Evolutionary conservation across 2,113 vertebrate genomes (phyloP).

Genomic region (Odocoileus hemionus): DNA sequence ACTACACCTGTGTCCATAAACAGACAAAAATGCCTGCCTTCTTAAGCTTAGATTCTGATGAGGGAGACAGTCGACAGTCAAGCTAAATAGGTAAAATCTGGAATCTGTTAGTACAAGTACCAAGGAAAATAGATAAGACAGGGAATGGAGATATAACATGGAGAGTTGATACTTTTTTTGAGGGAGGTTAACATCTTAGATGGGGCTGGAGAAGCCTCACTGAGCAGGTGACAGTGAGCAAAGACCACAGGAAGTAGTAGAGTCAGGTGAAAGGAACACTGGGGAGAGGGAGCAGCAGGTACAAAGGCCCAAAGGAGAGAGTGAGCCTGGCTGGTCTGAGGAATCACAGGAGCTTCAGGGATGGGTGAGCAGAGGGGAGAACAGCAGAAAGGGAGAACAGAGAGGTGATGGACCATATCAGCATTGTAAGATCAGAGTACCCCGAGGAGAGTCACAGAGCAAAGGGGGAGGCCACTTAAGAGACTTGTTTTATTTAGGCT

Average conservation of each 20-base stretch:
- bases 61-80: background rate
- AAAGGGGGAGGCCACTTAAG: background rate
- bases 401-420: background rate
- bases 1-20: background rate
- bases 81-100: background rate
- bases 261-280: accelerated
- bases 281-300: background rate
- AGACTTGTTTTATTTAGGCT: background rate
- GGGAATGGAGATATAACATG: background rate
- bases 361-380: background rate
- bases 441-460: background rate
- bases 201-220: background rate
- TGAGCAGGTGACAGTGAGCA: background rate
- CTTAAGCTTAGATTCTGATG: background rate
- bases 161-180: background rate
- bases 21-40: background rate
- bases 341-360: background rate
- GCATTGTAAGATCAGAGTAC: background rate
- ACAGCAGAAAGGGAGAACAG: background rate
- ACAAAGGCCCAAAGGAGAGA: background rate
- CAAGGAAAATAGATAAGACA: background rate
- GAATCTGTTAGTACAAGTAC: background rate
- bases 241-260: background rate
- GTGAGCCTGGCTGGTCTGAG: background rate
- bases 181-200: background rate